These are phyloP conservation scores for Aproaerema taeniolella DNA, from an alignment of 2,888 invertebrate genomes.

Conservation along the genomic window DNA sequence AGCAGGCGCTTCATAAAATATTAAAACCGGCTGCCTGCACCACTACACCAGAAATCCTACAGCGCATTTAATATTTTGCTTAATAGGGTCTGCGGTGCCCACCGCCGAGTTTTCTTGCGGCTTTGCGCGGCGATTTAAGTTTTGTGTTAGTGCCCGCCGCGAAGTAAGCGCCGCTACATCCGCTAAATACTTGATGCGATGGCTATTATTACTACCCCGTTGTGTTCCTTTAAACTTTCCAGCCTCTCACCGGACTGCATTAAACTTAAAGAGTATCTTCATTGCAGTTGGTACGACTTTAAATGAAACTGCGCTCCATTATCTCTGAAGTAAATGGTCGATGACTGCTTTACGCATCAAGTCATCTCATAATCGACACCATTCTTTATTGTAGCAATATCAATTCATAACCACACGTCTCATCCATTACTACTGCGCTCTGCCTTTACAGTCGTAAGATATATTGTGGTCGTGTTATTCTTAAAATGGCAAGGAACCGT, in stretches of 20 bases:
- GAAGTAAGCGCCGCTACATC: constrained; percentile 33
- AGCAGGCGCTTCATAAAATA: constrained; percentile 58
- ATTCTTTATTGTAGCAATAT: constrained; percentile 10
- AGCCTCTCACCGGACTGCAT: constrained; percentile 4
- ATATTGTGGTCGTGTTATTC: constrained; percentile 11
- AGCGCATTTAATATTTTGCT: constrained; percentile 69
- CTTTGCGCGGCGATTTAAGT: constrained; percentile 53
- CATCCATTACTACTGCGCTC: constrained; percentile 10
- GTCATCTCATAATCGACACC: constrained; percentile 11
- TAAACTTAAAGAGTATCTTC: constrained; percentile 6
- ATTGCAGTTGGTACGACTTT: constrained; percentile 2
- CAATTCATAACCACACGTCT: constrained; percentile 11
- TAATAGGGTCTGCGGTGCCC: constrained; percentile 65
- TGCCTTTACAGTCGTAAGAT: constrained; percentile 9
- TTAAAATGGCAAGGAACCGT: constrained; percentile 9
- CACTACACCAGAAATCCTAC: constrained; percentile 55
- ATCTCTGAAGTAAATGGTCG: not conserved
- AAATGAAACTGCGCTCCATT: not conserved
- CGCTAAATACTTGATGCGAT: constrained; percentile 50
- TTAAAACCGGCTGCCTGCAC: constrained; percentile 48
- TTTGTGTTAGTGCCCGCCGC: constrained; percentile 50
- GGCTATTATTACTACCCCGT: constrained; percentile 33
- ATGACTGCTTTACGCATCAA: constrained; percentile 1
- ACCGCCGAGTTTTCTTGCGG: constrained; percentile 54
- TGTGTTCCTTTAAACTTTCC: constrained; percentile 17